Base-by-base conservation (phyloP, 2,113 vertebrate species). In the Cyphomyrus discorhynchus region DNA sequence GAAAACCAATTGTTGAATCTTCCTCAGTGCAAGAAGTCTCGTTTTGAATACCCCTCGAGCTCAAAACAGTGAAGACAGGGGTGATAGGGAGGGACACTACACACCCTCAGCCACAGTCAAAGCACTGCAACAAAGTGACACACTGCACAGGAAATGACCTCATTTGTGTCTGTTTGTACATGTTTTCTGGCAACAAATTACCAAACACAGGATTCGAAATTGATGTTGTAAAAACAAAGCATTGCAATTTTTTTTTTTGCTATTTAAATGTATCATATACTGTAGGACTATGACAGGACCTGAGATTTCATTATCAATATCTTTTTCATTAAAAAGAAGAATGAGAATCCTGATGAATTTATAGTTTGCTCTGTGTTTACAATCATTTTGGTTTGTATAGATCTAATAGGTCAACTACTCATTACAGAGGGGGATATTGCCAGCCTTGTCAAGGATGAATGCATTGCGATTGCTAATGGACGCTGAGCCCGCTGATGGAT, bases 391-490 rank as follows among this genome's bases (percentile, higher is more conserved):
- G 56, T 66, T 46, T 88, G 87, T 62, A 62, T 42, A 11, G 52
- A 66, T 45, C 52, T 88, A 62, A 88, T 45, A 88, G 87, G 87
- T 88, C 31, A 88, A 62, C 52, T 66, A 53, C 87, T 58, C 52
- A 58, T 88, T 88, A 45, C 39, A 70, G n/a, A 56, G 86, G 52
- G 53, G 47, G 87, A 24, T 88, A 62, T 50, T 53, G 24, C 21
- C 87, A 42, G 52, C 35, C 53, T 58, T 56, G 35, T 62, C 21
- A 39, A 45, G 86, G 86, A 88, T 88, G 86, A 88, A 88, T 88
- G 86, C 39, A 35, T 88, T 62, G 49, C 35, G 31, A 88, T 58
- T 58, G 87, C 87, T 62, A 88, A 88, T 88, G 87, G 87, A 88
- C 31, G 27, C 53, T 53, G 19, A 58, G 53, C 31, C 13, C 1